These are phyloP conservation scores for Acomys russatus DNA, from an alignment of 2,797 vertebrate species.

Conservation along the genomic window DNA sequence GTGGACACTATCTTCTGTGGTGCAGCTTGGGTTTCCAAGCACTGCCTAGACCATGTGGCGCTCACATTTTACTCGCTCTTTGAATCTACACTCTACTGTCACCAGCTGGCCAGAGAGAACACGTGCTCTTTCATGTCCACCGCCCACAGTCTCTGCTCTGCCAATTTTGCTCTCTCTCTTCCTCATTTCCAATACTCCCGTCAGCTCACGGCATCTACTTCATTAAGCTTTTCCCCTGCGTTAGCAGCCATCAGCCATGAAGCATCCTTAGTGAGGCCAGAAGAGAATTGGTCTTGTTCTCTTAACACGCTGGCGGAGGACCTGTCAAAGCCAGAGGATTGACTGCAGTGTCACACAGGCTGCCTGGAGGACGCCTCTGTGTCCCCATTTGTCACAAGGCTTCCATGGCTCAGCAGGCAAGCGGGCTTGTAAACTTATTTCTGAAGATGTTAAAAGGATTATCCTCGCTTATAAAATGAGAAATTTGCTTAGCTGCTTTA, in stretches of 20 bases:
- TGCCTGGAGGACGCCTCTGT: neutral
- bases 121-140: constrained; percentile 77
- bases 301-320: neutral
- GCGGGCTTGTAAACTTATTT: constrained; percentile 68
- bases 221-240: constrained; percentile 84
- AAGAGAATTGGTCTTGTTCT: constrained; percentile 65
- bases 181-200: constrained; percentile 81
- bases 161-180: constrained; percentile 82
- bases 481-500: constrained; percentile 75
- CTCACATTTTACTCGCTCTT: constrained; percentile 78
- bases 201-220: constrained; percentile 84
- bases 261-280: constrained; percentile 73
- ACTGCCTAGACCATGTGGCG: constrained; percentile 29
- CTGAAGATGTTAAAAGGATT: constrained; percentile 71
- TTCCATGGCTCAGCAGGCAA: constrained; percentile 28
- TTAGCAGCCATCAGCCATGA: constrained; percentile 80
- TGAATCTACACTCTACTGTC: constrained; percentile 71
- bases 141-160: constrained; percentile 84
- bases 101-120: constrained; percentile 85
- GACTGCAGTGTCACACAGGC: neutral
- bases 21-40: constrained; percentile 53
- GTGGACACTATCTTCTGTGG: neutral
- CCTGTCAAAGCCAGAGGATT: constrained; percentile 62
- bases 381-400: constrained; percentile 51
- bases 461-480: constrained; percentile 78